Evolutionary conservation across 2,113 vertebrate genomes (phyloP).

Genomic region (Pteronura brasiliensis): DNA sequence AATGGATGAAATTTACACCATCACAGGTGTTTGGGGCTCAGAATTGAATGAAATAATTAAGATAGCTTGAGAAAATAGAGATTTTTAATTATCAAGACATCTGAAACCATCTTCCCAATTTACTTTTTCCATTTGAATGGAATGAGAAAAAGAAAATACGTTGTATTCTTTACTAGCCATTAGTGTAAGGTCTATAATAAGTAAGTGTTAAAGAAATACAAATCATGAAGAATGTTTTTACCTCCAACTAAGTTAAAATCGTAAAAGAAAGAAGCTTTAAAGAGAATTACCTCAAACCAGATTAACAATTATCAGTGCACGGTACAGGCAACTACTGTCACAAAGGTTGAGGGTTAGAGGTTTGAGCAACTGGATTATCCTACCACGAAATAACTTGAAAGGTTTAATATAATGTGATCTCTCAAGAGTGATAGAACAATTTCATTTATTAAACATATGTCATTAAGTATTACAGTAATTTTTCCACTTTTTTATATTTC

Average conservation of each 20-base stretch:
- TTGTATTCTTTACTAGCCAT: not conserved
- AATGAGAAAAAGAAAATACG: not conserved
- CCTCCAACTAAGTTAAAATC: not conserved
- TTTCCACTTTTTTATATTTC: not conserved
- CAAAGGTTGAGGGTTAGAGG: not conserved
- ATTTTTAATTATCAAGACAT: not conserved
- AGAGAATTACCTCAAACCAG: not conserved
- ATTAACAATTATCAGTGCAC: not conserved
- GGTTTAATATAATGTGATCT: not conserved
- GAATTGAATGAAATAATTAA: not conserved
- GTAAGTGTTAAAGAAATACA: not conserved
- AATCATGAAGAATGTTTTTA: not conserved
- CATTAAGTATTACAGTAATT: not conserved
- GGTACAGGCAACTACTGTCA: not conserved
- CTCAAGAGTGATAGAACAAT: not conserved
- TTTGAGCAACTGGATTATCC: not conserved
- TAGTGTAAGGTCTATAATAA: not conserved
- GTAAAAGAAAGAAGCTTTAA: not conserved
- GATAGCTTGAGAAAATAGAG: not conserved
- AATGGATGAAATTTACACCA: not conserved
- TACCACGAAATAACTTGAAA: not conserved
- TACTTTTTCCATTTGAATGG: not conserved
- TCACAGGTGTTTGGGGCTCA: not conserved
- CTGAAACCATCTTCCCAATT: not conserved
- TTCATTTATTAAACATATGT: not conserved